A percentile compares a stretch with the other conserved stretches of the same genome.
Conservation (phyloP, 2,797 vertebrate genomes). For the Emys orbicularis region DNA sequence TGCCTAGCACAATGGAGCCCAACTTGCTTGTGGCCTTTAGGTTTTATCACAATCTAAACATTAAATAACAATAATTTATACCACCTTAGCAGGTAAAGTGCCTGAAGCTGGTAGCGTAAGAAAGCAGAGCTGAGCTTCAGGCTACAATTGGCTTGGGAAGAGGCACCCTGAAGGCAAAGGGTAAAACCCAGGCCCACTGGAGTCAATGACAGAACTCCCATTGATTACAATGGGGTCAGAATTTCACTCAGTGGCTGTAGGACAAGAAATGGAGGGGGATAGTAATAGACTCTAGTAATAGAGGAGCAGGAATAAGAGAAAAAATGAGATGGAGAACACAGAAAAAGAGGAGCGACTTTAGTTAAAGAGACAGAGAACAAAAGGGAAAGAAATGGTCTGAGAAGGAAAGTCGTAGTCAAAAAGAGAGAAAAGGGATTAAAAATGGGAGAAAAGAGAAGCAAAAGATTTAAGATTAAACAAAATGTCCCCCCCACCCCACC, state of each 20-base stretch:
- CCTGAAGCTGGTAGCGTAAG: neutral
- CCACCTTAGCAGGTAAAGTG: neutral
- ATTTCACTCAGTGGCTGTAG: neutral
- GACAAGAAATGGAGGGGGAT: neutral
- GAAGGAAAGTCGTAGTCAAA: neutral
- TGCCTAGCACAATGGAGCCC: rapidly evolving
- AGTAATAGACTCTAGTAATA: neutral
- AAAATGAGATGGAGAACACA: neutral
- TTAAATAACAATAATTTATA: neutral
- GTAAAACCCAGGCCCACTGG: neutral
- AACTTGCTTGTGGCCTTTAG: too few relatives aligned
- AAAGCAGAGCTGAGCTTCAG: neutral
- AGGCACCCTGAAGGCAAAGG: neutral
- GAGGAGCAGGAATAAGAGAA: neutral
- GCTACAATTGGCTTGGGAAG: neutral
- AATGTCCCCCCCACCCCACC: neutral
- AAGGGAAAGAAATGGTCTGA: rapidly evolving
- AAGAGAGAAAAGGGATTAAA: neutral
- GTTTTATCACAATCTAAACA: neutral
- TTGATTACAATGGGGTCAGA: neutral
- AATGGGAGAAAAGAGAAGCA: neutral
- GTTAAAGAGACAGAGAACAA: neutral
- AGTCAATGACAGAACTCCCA: neutral
- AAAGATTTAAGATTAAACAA: neutral
- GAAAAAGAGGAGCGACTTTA: rapidly evolving